Base-by-base conservation (phyloP, 2,113 vertebrate genomes). In the Laterallus jamaicensis region DNA sequence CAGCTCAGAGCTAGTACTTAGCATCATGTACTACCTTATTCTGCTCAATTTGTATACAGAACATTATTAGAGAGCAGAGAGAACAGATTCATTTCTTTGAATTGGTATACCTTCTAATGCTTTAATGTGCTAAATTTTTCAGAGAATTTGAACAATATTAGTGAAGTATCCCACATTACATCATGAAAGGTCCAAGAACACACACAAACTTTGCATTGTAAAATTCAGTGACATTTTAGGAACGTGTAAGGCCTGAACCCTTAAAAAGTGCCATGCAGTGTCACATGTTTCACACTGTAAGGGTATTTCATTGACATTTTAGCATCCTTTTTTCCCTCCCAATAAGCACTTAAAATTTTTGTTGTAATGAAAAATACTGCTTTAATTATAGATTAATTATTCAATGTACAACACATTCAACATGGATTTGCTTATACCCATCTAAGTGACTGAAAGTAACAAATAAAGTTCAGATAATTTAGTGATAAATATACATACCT, bases 401-500 rank as follows among this genome's bases (percentile, higher is more conserved):
- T 78, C 86, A 78, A 68, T 0, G 0, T 35, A 60, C 22, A 82
- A 15, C 11, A 79, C 9, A 68, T 68, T 64, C 29, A 71, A 84
- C 92, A 79, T 14, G 2, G 28, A 60, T 92, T 84, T 83, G 39
- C 56, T 62, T 66, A 16, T 16, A 71, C 18, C 64, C 69, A 59
- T 52, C 42, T 76, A 63, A 14, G 26, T 64, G 44, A 83, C 24
- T 40, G 28, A 78, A 89, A 71, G 32, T 18, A 92, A 73, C 8
- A 64, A 92, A 32, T 40, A 42, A 55, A 92, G 52, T 31, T 22
- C 21, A 92, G 64, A 40, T 31, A 74, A 86, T 80, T 62, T 42
- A 90, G 40, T 59, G 42, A 56, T 78, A 14, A 86, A 35, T 35
- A 44, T 44, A 96, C 93, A 40, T 89, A 96, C 91, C 91, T 92